Percentiles rank a stretch among this genome's conserved stretches.
phyloP scores from a whole-genome alignment of 2,797 vertebrate genomes.

The Bradypodion ventrale region DNA sequence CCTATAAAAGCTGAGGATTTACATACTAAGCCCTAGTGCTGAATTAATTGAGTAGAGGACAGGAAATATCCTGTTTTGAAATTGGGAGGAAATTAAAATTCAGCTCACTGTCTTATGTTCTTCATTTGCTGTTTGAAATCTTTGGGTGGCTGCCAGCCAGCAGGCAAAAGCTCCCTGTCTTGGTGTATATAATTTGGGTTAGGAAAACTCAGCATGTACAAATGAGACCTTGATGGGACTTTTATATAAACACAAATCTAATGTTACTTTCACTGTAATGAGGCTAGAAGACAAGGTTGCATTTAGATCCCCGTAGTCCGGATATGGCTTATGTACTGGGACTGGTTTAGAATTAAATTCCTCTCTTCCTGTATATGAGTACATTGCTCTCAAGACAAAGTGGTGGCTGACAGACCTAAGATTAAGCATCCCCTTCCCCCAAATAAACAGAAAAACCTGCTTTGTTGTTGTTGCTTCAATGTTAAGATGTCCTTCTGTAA shows the following conservation, averaged over 20 bases:
- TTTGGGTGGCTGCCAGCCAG: conserved; percentile 61
- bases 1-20: conserved; percentile 47
- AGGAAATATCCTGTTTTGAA: conserved; percentile 66
- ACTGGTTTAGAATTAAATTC: conserved; percentile 24
- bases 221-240: conserved; percentile 61
- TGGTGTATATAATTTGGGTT: conserved; percentile 55
- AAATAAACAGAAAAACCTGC: not conserved
- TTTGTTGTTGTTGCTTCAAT: not conserved
- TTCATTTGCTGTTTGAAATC: conserved; percentile 61
- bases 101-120: conserved; percentile 47
- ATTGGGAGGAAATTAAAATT: conserved; percentile 71
- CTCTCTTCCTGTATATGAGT: not conserved
- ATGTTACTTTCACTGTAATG: conserved; percentile 35
- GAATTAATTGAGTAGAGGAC: conserved; percentile 45
- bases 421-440: not conserved
- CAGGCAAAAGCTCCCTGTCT: conserved; percentile 62
- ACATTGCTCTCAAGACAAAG: not conserved
- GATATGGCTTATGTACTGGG: conserved; percentile 34
- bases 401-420: not conserved
- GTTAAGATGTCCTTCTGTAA: not conserved
- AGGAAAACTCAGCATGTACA: conserved; percentile 51
- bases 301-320: conserved; percentile 32
- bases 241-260: conserved; percentile 52
- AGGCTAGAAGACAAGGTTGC: conserved; percentile 35
- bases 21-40: conserved; percentile 35